A percentile compares a stretch with the other conserved stretches of the same genome.
phyloP scores from a whole-genome alignment of 2,888 invertebrate species.

The Cryptophagus acutangulus region DNA sequence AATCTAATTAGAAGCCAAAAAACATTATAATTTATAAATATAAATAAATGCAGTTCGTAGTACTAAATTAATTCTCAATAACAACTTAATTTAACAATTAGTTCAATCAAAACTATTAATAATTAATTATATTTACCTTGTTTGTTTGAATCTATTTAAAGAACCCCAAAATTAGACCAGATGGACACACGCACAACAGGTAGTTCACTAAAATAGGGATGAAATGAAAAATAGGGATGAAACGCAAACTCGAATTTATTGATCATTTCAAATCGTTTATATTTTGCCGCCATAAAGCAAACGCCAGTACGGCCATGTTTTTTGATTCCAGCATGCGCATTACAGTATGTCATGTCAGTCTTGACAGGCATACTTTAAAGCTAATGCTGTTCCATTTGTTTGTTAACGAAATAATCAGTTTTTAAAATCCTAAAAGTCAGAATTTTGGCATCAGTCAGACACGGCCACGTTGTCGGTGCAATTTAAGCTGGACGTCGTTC shows the following conservation, averaged over 20 bases:
- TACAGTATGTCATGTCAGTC: slow-evolving; percentile 19
- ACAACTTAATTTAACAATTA: too few relatives aligned
- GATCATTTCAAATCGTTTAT: slow-evolving; percentile 33
- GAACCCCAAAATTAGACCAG: too few relatives aligned
- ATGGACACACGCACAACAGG: too few relatives aligned
- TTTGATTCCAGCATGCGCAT: slow-evolving; percentile 15
- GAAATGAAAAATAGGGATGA: too few relatives aligned
- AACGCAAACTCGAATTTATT: slow-evolving; percentile 38
- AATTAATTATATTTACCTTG: too few relatives aligned
- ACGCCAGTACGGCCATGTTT: slow-evolving; percentile 17
- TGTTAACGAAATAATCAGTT: slow-evolving; percentile 32
- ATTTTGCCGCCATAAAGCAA: slow-evolving; percentile 39
- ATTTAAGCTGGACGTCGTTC: slow-evolving; percentile 20
- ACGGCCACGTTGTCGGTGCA: slow-evolving; percentile 18
- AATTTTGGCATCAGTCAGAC: slow-evolving; percentile 22
- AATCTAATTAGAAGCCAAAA: too few relatives aligned
- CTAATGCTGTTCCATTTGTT: slow-evolving; percentile 35
- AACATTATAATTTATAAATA: too few relatives aligned
- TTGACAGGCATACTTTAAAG: slow-evolving; percentile 35
- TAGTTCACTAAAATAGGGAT: too few relatives aligned
- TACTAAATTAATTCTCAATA: too few relatives aligned
- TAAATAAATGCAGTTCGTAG: too few relatives aligned
- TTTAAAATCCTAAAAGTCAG: slow-evolving; percentile 27
- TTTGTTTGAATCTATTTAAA: too few relatives aligned
- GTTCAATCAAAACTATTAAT: too few relatives aligned